phyloP scores from a whole-genome alignment of 2,888 invertebrate species.

The Rhamnusium bicolor region DNA sequence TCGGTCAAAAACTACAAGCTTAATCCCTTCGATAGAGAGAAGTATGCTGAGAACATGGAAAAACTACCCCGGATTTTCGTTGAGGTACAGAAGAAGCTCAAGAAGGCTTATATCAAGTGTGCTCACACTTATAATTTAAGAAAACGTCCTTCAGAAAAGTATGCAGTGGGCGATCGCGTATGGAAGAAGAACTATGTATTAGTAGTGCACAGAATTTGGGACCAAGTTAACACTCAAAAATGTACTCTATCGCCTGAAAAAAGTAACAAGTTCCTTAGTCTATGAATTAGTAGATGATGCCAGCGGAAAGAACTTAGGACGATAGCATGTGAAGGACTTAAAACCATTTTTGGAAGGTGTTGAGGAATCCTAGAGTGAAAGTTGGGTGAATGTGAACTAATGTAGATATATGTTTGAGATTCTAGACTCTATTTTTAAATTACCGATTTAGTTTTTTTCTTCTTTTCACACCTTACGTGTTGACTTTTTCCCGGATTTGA shows the following conservation, averaged over 20 bases:
- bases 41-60: background rate
- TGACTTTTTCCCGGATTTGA: too few species aligned
- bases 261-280: background rate
- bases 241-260: background rate
- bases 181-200: background rate
- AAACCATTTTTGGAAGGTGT: background rate
- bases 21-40: background rate
- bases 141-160: background rate
- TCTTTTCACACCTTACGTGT: too few species aligned
- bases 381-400: slow-evolving; percentile 5
- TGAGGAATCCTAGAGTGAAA: background rate
- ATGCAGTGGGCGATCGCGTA: too few species aligned
- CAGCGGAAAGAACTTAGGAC: background rate
- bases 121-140: slow-evolving; percentile 6
- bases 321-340: slow-evolving; percentile 9
- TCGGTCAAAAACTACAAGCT: background rate
- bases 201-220: too few species aligned
- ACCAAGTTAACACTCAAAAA: background rate
- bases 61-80: background rate
- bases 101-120: slow-evolving; percentile 5
- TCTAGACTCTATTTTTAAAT: too few species aligned
- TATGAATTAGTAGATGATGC: background rate
- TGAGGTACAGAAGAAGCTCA: background rate
- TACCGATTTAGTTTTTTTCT: too few species aligned
- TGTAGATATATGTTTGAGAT: too few species aligned